Percentiles rank a stretch among this genome's conserved stretches.
phyloP scores from a whole-genome alignment of 2,797 vertebrate species.

The Sebastes paucispinis region DNA sequence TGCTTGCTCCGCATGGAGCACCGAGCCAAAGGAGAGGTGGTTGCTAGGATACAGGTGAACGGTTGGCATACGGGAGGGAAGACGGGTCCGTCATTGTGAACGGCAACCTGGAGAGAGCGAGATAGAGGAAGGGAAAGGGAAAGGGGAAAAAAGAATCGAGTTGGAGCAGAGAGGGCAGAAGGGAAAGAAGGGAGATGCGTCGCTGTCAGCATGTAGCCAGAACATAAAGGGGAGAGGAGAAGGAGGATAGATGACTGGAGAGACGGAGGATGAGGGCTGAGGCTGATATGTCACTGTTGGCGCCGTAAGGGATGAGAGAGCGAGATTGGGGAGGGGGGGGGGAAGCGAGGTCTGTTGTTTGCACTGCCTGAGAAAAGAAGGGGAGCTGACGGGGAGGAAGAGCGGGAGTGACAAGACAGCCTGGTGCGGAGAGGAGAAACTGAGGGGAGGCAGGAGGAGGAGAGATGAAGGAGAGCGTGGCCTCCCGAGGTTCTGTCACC shows the following conservation, averaged over 20 bases:
- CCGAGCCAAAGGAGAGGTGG: constrained; percentile 81
- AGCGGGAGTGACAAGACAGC: constrained; percentile 51
- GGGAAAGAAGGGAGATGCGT: constrained; percentile 55
- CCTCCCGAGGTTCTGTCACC: constrained; percentile 74
- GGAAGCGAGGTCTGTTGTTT: constrained; percentile 39
- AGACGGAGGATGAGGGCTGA: constrained; percentile 35
- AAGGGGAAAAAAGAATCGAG: constrained; percentile 16
- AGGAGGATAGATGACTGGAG: constrained; percentile 51
- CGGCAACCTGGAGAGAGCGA: constrained; percentile 67
- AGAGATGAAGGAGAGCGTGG: constrained; percentile 65
- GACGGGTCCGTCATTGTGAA: constrained; percentile 74
- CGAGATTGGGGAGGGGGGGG: constrained; percentile 12
- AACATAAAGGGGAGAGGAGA: constrained; percentile 38
- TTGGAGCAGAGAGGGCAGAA: constrained; percentile 57
- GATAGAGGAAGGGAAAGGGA: constrained; percentile 51
- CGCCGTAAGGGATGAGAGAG: constrained; percentile 31
- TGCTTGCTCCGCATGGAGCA: constrained; percentile 74
- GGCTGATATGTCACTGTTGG: constrained; percentile 65
- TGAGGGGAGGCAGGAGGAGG: constrained; percentile 52
- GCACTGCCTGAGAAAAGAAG: constrained; percentile 18
- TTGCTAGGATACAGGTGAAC: constrained; percentile 89
- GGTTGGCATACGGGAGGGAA: constrained; percentile 79
- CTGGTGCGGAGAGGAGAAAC: constrained; percentile 64
- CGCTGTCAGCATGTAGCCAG: constrained; percentile 55
- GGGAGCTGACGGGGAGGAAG: constrained; percentile 25